phyloP scores from a whole-genome alignment of 1,140 invertebrate species.

The Cydia amplana region DNA sequence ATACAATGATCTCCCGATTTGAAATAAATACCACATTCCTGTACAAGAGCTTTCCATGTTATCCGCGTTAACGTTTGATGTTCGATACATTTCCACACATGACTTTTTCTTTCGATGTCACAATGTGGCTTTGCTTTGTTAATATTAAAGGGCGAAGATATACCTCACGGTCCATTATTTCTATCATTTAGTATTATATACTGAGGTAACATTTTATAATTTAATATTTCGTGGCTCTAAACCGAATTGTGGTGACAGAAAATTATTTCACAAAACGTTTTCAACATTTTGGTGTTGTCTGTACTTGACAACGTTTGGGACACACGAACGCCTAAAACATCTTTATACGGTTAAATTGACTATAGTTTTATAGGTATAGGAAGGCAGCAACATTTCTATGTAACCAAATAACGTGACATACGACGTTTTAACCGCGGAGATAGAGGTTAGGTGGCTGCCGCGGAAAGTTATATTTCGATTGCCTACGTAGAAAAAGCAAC shows the following conservation, averaged over 20 bases:
- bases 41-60: background rate
- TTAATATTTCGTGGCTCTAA: background rate
- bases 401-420: too few relatives aligned
- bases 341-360: background rate
- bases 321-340: background rate
- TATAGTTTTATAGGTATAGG: too few relatives aligned
- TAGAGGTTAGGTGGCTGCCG: too few relatives aligned
- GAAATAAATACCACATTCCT: too few relatives aligned
- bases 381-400: too few relatives aligned
- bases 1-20: too few relatives aligned
- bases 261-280: background rate
- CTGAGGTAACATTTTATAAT: background rate
- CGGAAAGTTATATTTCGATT: background rate
- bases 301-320: slow-evolving; percentile 20
- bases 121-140: background rate
- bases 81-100: slow-evolving; percentile 14
- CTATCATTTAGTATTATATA: background rate
- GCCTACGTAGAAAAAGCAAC: background rate
- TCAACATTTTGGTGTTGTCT: background rate
- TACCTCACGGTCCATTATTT: background rate
- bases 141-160: background rate
- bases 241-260: background rate
- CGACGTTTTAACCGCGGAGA: background rate
- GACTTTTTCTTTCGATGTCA: slow-evolving; percentile 23
- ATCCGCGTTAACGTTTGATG: slow-evolving; percentile 15